Evolutionary conservation across 2,888 invertebrate genomes (phyloP).

Genomic region (Drosophila emarginata): DNA sequence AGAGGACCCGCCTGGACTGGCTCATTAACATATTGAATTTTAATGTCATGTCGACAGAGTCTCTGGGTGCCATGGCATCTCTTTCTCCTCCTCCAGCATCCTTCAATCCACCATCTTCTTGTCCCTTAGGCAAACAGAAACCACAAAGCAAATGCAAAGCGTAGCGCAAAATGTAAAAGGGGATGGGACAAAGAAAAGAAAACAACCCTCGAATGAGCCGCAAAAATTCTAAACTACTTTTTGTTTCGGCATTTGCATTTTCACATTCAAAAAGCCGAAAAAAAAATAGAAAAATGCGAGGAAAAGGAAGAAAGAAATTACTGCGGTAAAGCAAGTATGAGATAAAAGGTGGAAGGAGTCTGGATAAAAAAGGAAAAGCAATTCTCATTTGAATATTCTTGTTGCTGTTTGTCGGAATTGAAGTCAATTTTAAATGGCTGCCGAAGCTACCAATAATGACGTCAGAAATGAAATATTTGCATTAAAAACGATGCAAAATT

Average conservation of each 20-base stretch:
- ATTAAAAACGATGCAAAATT: slow-evolving; percentile 45
- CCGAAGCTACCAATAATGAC: slow-evolving; percentile 48
- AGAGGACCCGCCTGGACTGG: slow-evolving; percentile 15
- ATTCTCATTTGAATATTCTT: slow-evolving; percentile 65
- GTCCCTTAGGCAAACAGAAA: slow-evolving; percentile 25
- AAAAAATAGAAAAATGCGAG: slow-evolving; percentile 36
- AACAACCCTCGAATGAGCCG: slow-evolving; percentile 63
- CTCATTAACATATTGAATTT: slow-evolving; percentile 76
- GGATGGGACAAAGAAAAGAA: slow-evolving; percentile 8
- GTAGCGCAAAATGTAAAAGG: slow-evolving; percentile 1
- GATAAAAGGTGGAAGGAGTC: neutral
- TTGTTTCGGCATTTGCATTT: slow-evolving; percentile 65
- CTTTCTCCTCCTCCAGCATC: neutral
- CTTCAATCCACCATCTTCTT: neutral
- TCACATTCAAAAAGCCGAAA: slow-evolving; percentile 36
- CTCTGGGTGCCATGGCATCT: slow-evolving; percentile 7
- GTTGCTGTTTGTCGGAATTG: slow-evolving; percentile 41
- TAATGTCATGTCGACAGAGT: slow-evolving; percentile 57
- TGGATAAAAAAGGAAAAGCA: neutral
- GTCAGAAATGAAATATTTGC: slow-evolving; percentile 45
- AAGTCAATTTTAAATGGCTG: slow-evolving; percentile 60
- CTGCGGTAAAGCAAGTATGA: slow-evolving; percentile 58
- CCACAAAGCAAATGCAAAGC: slow-evolving; percentile 25
- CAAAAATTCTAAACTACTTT: slow-evolving; percentile 71
- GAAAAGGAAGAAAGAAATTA: slow-evolving; percentile 48